A percentile compares a stretch with the other conserved stretches of the same genome.
phyloP scores from a whole-genome alignment of 2,113 vertebrate species.

The Herpetotheres cachinnans region DNA sequence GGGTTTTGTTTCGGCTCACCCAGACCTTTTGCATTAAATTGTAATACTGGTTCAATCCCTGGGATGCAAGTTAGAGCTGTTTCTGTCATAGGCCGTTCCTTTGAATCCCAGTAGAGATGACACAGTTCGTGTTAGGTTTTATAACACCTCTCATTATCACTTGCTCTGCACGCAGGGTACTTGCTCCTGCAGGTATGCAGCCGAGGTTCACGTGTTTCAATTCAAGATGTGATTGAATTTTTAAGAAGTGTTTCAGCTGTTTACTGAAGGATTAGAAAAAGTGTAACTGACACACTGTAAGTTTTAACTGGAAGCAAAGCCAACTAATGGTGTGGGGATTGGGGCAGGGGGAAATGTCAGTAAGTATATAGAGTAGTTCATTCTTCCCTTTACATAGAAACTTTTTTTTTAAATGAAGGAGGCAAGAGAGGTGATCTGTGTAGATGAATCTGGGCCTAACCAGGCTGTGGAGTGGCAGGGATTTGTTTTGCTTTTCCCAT shows the following conservation, averaged over 20 bases:
- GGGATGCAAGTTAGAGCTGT: neutral
- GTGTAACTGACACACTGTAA: neutral
- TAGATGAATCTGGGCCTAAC: neutral
- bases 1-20: neutral
- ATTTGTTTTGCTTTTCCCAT: neutral
- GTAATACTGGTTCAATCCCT: neutral
- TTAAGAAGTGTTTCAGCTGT: neutral
- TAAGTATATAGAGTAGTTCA: neutral
- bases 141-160: neutral
- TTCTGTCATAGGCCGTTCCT: neutral
- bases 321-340: neutral
- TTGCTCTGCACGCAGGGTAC: neutral
- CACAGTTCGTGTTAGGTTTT: neutral
- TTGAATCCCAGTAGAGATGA: neutral
- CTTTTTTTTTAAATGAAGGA: neutral
- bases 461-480: neutral
- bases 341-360: neutral
- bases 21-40: neutral
- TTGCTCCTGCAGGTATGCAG: fast-evolving
- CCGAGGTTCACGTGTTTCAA: fast-evolving
- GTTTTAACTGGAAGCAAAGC: neutral
- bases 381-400: neutral
- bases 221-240: neutral
- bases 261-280: slow-evolving; percentile 20
- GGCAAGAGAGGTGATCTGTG: neutral